Percentiles rank a stretch among this genome's conserved stretches.
These are phyloP conservation scores for Tortrix viridana DNA, from an alignment of 2,888 invertebrate species.

Conservation along the genomic window DNA sequence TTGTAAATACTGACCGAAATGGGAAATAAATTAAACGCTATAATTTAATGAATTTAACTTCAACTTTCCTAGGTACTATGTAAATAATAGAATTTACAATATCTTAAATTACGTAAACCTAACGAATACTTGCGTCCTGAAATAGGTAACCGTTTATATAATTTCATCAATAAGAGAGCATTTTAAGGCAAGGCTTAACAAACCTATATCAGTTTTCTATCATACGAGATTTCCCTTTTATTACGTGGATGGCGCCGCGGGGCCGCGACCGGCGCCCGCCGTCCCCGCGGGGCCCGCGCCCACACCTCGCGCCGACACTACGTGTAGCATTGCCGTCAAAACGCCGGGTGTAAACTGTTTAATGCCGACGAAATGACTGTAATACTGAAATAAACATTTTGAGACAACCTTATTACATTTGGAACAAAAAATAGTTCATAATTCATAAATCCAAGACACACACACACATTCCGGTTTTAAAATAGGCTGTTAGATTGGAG, in stretches of 20 bases:
- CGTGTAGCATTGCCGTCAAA: background rate
- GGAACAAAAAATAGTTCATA: background rate
- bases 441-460: background rate
- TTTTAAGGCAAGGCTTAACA: conserved; percentile 76
- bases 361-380: conserved; percentile 2
- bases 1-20: conserved; percentile 83
- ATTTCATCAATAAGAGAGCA: conserved; percentile 81
- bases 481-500: conserved; percentile 57
- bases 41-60: conserved; percentile 66
- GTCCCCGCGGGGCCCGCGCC: background rate
- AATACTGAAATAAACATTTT: conserved; percentile 11
- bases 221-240: conserved; percentile 50
- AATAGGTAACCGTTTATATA: conserved; percentile 82
- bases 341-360: background rate
- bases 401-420: background rate
- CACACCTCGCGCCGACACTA: background rate
- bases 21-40: conserved; percentile 81
- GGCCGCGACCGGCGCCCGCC: background rate
- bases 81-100: conserved; percentile 78
- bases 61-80: conserved; percentile 57
- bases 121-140: conserved; percentile 82
- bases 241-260: conserved; percentile 38
- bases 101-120: conserved; percentile 67
- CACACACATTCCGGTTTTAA: conserved; percentile 9
- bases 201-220: conserved; percentile 50